Evolutionary conservation across 2,797 vertebrate species (phyloP), one percentile per base, ranked within the genome.

Genomic region (Crypturellus tataupa): DNA sequence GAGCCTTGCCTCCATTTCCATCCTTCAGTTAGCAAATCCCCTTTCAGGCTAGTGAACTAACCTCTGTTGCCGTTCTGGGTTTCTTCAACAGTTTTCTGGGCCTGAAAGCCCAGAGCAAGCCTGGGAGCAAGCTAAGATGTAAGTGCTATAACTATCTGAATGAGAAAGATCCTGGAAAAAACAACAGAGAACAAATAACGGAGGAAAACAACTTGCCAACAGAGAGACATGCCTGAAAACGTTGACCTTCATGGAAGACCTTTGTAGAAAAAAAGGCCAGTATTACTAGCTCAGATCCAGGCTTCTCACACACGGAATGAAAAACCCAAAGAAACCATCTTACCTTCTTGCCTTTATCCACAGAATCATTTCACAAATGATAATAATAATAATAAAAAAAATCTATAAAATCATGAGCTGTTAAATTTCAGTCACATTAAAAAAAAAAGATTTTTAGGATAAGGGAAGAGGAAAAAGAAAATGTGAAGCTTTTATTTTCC

Each of bases 391-490:
- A 13, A 13, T 40, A n/a, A 31, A 29, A 21, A 1, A 5, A 53
- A 60, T n/a, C 24, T 27, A 85, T 33, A 53, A 70, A 92, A 11
- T 75, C 35, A 80, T 64, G 70, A n/a, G 33, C 53, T 31, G 44
- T 88, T 70, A 70, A 20, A 49, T 70, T 77, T 85, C 85, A 56
- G 42, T 68, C 5, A 39, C 8, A 56, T 3, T 29, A 72, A 44
- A 65, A n/a, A 65, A n/a, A 65, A 33, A 2, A 42, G 15, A 55
- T 55, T 31, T 39, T 70, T 14, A 39, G 29, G 8, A 6, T 35
- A 53, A 83, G 16, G 11, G 53, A 80, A 95, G 49, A 80, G 12
- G 53, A 78, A 95, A 53, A 77, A 31, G 6, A 62, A 24, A 65
- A 55, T 6, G 20, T 23, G 67, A 72, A 35, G 1, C 18, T 31